Base-by-base conservation (phyloP, 2,113 vertebrate genomes). In the Eleginops maclovinus region DNA sequence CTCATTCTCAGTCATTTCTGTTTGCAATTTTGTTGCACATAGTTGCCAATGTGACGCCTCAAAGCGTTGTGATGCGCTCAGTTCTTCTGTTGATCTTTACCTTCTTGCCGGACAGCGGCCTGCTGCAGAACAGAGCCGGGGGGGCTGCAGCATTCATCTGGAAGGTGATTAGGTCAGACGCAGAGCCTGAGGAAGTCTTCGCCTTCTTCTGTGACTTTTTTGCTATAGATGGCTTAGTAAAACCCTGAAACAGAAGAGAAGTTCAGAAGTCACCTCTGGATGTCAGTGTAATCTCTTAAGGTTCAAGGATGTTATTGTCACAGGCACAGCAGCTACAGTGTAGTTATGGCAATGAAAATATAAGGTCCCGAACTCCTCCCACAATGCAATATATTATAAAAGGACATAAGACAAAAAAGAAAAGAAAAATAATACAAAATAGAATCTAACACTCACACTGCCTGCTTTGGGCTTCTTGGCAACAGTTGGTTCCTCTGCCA, bases 61-160 rank as follows among this genome's bases (percentile, higher is more conserved):
- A n/a, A n/a, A n/a, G n/a, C n/a, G n/a, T n/a, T n/a, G n/a, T n/a
- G n/a, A n/a, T n/a, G n/a, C n/a, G n/a, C n/a, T 36, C 31, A 36
- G 31, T 36, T 36, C 31, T 36, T 36, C 31, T 36, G 31, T 36
- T 36, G 31, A 7, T 36, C 31, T 3, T 76, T 41, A 86, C 85
- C 83, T 85, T 82, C 50, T 69, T 84, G 93, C 90, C 91, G 94
- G 90, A 53, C 71, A 0, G 21, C 12, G 60, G 82, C 50, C 51
- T 84, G 44, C 24, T 79, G 91, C 95, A 96, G 93, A 97, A 97
- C 4, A 96, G 82, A 0, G 96, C 91, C 43, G 92, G 92, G 1
- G 96, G 96, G n/a, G 85, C 58, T 4, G 83, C 55, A 9, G 82
- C 21, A 0, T 71, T 62, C 26, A 74, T 93, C 79, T 95, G 93